Evolutionary conservation across 1,140 invertebrate genomes (phyloP).

Genomic region (Stegodyphus dumicola): DNA sequence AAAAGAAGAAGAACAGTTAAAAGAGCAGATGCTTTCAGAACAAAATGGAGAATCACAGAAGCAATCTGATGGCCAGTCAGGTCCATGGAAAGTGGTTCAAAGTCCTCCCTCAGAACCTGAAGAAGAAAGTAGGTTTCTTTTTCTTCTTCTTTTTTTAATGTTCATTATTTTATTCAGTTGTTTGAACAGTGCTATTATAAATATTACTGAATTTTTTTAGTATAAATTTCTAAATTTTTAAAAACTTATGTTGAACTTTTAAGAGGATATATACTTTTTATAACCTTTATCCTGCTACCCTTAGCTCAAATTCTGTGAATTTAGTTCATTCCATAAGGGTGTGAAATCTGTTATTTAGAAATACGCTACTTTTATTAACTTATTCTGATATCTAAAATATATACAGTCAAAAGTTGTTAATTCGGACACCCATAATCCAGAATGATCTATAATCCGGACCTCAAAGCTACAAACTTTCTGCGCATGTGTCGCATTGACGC

Average conservation of each 20-base stretch:
- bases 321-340: too few species aligned
- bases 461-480: too few species aligned
- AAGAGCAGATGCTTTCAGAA: conserved; percentile 52
- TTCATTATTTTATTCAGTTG: neutral
- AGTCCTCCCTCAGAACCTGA: neutral
- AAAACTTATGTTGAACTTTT: neutral
- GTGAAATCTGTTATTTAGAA: too few species aligned
- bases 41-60: conserved; percentile 51
- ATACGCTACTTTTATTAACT: too few species aligned
- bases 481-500: too few species aligned
- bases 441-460: too few species aligned
- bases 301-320: too few species aligned
- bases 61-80: conserved; percentile 41
- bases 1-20: conserved; percentile 60
- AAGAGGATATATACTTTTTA: too few species aligned
- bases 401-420: too few species aligned
- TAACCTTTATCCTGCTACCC: too few species aligned
- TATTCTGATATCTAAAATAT: too few species aligned
- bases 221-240: neutral
- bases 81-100: conserved; percentile 64
- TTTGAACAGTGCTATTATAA: neutral
- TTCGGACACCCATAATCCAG: too few species aligned
- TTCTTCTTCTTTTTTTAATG: neutral
- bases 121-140: conserved; percentile 32
- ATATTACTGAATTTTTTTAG: neutral